Base-by-base conservation (phyloP, 2,113 vertebrate species). In the Aleadryas rufinucha region DNA sequence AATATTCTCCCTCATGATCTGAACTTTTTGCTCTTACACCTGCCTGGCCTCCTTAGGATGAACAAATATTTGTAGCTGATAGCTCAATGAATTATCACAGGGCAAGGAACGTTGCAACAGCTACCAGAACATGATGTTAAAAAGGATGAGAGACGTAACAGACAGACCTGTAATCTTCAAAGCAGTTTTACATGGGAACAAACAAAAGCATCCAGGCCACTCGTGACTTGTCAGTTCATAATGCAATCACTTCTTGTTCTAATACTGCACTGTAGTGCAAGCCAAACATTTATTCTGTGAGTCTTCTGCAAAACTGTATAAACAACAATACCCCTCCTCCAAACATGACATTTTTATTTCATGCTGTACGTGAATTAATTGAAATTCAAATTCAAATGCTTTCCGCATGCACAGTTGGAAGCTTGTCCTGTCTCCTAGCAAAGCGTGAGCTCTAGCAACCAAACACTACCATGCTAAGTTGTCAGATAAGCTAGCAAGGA, bases 1-100 rank as follows among this genome's bases (percentile, higher is more conserved):
- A 87, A 80, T 81, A 90, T 80, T 56, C 37, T 95, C 89, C 74
- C 87, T 80, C 44, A 33, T 78, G 84, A 70, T 80, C 54, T 88
- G 90, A 97, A 93, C 96, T 97, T 97, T 93, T 80, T 96, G 47
- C 76, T 92, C 70, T 86, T 74, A 70, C 0, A 42, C n/a, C 41
- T 84, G 86, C 54, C 64, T 52, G 69, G 80, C 31, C 64, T 92
- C 64, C 63, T 85, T 87, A 94, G 68, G 57, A 87, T 96, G 64
- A 96, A 78, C 83, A 97, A 98, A 95, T 96, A 97, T 84, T 97
- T 94, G 92, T 60, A 90, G 64, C 75, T 89, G 91, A 94, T 93
- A 97, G 86, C 94, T 92, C 92, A 85, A 11, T 60, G 91, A 96
- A 97, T 97, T 96, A 96, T 84, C 60, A 75, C 22, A 91, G 84